Base-by-base conservation (phyloP, 53 echinoderm and acorn worm genomes). In the Arbacia lixula region DNA sequence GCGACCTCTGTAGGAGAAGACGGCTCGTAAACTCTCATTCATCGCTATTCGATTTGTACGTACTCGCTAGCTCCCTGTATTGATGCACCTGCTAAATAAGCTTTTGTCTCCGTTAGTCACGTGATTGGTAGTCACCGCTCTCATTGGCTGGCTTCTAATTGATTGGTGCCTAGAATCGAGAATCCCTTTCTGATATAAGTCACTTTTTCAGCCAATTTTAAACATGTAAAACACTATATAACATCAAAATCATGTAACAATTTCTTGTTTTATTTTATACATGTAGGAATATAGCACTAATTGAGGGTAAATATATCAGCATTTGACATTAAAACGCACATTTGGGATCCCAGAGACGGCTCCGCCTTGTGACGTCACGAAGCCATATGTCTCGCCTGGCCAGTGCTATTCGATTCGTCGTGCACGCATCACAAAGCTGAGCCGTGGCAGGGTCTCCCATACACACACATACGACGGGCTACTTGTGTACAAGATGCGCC, bases 361-460 rank as follows among this genome's bases (percentile, higher is more conserved):
- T 60, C 22, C 60, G 19, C 60, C 78, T 32, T 54, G 83, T 90
- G 90, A 90, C 90, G 90, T 90, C 90, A 90, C 81, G 79, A 85
- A 89, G 89, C 85, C 85, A 90, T 62, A 81, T n/a, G n/a, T n/a
- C n/a, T n/a, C n/a, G n/a, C n/a, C n/a, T n/a, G n/a, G n/a, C n/a
- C n/a, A n/a, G n/a, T n/a, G n/a, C 64, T 66, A 28, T 52, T 51
- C 52, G 36, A 28, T 53, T 53, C 52, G 69, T 6, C 69, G 57
- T 26, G 56, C 60, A 6, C 3, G 30, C 6, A 8, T 8, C 87
- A 87, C 87, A 87, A 87, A 87, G 87, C 87, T 60, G 33, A 50
- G 67, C 50, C 72, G 53, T 28, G 52, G 12, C 14, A 52, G 27
- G 53, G 52, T 75, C 46, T 46, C 46, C 46, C 14, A 8, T 46